Conservation (phyloP, 2,888 invertebrate species). For the Laothoe populi region DNA sequence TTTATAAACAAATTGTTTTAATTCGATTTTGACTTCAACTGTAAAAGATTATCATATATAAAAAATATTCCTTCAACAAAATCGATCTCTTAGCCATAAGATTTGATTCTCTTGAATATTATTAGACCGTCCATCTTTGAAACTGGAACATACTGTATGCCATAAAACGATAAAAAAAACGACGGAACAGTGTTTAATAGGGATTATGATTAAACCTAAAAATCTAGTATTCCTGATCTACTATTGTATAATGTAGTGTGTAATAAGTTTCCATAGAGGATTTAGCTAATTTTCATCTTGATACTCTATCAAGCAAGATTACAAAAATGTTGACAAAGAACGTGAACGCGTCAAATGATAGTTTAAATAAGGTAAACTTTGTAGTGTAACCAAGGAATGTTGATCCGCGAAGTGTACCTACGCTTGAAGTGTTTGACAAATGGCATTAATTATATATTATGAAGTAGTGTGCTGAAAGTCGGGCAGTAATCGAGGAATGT, state of each 20-base stretch:
- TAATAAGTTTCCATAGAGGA: constrained; percentile 70
- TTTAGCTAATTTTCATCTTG: constrained; percentile 71
- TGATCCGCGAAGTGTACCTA: constrained; percentile 43
- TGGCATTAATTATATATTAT: constrained; percentile 43
- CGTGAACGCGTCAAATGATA: constrained; percentile 54
- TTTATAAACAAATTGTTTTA: not conserved
- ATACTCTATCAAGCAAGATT: constrained; percentile 57
- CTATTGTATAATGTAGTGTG: constrained; percentile 76
- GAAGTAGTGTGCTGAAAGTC: not conserved
- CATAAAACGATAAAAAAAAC: constrained; percentile 39
- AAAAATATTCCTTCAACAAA: constrained; percentile 26
- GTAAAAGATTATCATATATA: not conserved
- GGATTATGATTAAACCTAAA: constrained; percentile 61
- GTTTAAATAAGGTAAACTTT: constrained; percentile 57
- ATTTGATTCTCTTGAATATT: constrained; percentile 45
- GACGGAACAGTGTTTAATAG: constrained; percentile 63
- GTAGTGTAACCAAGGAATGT: constrained; percentile 55
- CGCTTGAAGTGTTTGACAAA: constrained; percentile 5
- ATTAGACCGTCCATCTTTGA: constrained; percentile 65
- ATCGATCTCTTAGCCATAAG: constrained; percentile 60
- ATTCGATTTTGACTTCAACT: not conserved
- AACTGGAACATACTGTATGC: constrained; percentile 14
- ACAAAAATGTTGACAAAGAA: constrained; percentile 48
- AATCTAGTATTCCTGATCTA: constrained; percentile 74
- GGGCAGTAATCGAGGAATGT: not conserved